Base-by-base conservation (phyloP, 2,797 vertebrate genomes). In the Phalloptychus januarius region DNA sequence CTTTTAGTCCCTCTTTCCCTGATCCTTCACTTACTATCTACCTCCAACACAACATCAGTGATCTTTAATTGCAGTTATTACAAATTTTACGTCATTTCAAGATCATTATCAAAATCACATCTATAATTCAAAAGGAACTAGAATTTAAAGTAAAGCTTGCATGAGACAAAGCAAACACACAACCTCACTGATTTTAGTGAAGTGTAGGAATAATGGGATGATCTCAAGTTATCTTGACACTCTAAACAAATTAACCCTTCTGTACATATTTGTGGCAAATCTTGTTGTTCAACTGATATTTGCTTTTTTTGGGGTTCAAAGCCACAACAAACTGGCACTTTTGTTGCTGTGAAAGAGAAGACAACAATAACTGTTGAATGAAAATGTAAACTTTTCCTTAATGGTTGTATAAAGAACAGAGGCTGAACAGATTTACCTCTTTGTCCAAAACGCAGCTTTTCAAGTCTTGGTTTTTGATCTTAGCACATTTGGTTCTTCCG, bases 401-500 rank as follows among this genome's bases (percentile, higher is more conserved):
- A 71, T 45, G 33, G n/a, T 1, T 33, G 10, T 20, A 42, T 38
- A 40, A 40, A 67, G 6, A 52, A 76, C 0, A 75, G 45, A 72
- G 5, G 28, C 7, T 78, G 48, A 79, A 78, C 13, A 16, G 1
- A 73, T 46, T n/a, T 74, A 95, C 94, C 92, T 74, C 92, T 86
- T 84, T 89, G 2, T n/a, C 74, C 8, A 85, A 52, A 63, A 18
- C 73, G 81, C 93, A 94, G 72, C 10, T 82, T 4, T 83, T 8
- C 85, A 92, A 20, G 16, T 89, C 87, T 0, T 74, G 85, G 48
- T 91, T 89, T 76, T 93, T 90, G 44, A 71, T 5, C 75, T 92
- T 93, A 5, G 80, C 40, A 40, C 93, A 95, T 7, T 85, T 91
- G 38, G 93, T 94, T 86, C 92, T 95, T 71, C 77, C 75, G 80